A percentile compares a stretch with the other conserved stretches of the same genome.
Evolutionary conservation across 2,797 vertebrate species (phyloP).

Genomic region (Sandelia bainsii): DNA sequence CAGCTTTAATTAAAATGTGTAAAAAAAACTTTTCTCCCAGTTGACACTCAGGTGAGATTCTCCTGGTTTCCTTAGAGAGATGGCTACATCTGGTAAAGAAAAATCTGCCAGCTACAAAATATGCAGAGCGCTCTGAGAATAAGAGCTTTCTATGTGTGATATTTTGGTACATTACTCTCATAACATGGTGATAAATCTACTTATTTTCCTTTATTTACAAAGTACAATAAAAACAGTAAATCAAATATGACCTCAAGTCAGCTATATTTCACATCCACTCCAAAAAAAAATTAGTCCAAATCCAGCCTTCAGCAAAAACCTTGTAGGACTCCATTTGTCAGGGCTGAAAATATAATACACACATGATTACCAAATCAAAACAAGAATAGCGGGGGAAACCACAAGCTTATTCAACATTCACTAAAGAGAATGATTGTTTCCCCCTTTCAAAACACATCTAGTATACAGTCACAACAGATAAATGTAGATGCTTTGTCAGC

Average conservation of each 20-base stretch:
- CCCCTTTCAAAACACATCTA: conserved; percentile 23
- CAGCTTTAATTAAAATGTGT: conserved; percentile 77
- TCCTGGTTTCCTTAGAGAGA: conserved; percentile 33
- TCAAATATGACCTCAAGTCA: conserved; percentile 43
- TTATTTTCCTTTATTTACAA: conserved; percentile 46
- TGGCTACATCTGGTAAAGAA: background rate
- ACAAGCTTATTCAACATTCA: conserved; percentile 51
- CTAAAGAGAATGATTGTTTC: conserved; percentile 28
- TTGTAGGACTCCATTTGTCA: conserved; percentile 65
- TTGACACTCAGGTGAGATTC: conserved; percentile 43
- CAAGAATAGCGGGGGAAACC: conserved; percentile 45
- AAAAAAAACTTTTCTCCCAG: conserved; percentile 28
- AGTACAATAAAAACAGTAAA: conserved; percentile 50
- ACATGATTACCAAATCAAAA: conserved; percentile 73
- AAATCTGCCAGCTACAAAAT: background rate
- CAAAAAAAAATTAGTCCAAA: conserved; percentile 50
- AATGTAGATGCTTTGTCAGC: conserved; percentile 5
- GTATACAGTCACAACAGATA: conserved; percentile 21
- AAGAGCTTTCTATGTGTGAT: conserved; percentile 14
- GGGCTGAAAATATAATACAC: conserved; percentile 59
- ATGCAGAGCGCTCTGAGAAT: background rate
- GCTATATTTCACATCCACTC: conserved; percentile 54
- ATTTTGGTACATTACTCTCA: conserved; percentile 13
- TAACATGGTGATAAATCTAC: conserved; percentile 33
- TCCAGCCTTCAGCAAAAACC: conserved; percentile 50